phyloP scores from a whole-genome alignment of 2,113 vertebrate genomes.

The Notarius lentiginosus region DNA sequence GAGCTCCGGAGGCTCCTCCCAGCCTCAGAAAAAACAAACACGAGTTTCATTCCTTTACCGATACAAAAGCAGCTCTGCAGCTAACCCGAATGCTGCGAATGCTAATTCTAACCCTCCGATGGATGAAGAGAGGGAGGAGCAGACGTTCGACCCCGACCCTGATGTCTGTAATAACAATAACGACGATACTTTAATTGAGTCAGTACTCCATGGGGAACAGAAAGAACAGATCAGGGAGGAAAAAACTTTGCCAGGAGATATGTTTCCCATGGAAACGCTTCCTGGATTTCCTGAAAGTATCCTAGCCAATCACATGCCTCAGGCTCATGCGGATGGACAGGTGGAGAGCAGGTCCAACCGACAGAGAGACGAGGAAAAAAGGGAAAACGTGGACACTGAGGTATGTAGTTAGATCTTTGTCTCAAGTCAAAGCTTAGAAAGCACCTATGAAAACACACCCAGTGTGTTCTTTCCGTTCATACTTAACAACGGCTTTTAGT shows the following conservation, averaged over 20 bases:
- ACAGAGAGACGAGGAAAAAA: slow-evolving; percentile 64
- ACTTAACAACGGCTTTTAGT: neutral
- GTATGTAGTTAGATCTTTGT: slow-evolving; percentile 47
- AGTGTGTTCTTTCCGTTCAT: too few relatives aligned
- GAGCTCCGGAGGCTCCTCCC: slow-evolving; percentile 74
- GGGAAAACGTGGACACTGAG: slow-evolving; percentile 62
- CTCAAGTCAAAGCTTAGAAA: neutral
- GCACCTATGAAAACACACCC: too few relatives aligned
- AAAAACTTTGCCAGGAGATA: slow-evolving; percentile 74
- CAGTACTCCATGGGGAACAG: slow-evolving; percentile 53
- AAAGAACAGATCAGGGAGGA: slow-evolving; percentile 68
- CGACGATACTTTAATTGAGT: slow-evolving; percentile 15
- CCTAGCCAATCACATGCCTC: slow-evolving; percentile 59
- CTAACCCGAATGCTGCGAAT: slow-evolving; percentile 27
- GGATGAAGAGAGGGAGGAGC: slow-evolving; percentile 68
- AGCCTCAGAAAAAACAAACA: slow-evolving; percentile 84
- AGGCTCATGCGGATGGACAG: slow-evolving; percentile 49
- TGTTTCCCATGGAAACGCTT: slow-evolving; percentile 98
- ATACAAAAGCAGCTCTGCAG: slow-evolving; percentile 73
- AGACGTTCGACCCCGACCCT: slow-evolving; percentile 53
- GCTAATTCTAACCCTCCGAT: slow-evolving; percentile 8
- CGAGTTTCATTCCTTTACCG: slow-evolving; percentile 88
- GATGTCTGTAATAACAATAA: slow-evolving; percentile 66
- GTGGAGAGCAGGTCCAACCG: slow-evolving; percentile 55
- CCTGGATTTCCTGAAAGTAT: slow-evolving; percentile 76